Evolutionary conservation across 2,888 invertebrate species (phyloP).

Genomic region (Philopedon plagiatum): DNA sequence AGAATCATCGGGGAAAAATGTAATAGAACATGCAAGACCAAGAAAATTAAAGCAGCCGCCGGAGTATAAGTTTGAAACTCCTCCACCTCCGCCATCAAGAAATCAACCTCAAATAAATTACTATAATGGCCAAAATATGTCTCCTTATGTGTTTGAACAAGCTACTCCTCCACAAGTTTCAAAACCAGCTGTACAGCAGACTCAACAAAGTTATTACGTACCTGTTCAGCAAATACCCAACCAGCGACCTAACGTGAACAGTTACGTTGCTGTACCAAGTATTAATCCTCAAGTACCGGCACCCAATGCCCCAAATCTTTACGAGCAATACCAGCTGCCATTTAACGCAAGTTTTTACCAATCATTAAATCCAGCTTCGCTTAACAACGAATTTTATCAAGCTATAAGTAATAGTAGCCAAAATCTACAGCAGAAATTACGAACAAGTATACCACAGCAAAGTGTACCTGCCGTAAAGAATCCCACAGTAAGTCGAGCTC

Average conservation of each 20-base stretch:
- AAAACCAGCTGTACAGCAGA: slow-evolving; percentile 21
- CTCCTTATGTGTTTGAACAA: slow-evolving; percentile 37
- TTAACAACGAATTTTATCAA: slow-evolving; percentile 56
- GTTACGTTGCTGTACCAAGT: slow-evolving; percentile 41
- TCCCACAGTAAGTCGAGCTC: background rate
- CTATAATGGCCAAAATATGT: slow-evolving; percentile 40
- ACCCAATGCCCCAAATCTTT: slow-evolving; percentile 54
- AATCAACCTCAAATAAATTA: slow-evolving; percentile 45
- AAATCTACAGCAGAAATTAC: slow-evolving; percentile 18
- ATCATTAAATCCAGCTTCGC: slow-evolving; percentile 53
- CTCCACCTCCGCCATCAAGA: slow-evolving; percentile 55
- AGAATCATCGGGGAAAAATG: slow-evolving; percentile 63
- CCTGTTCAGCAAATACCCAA: background rate
- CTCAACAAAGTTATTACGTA: slow-evolving; percentile 25
- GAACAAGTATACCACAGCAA: background rate
- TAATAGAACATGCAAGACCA: slow-evolving; percentile 40
- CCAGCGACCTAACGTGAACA: slow-evolving; percentile 4
- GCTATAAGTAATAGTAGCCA: slow-evolving; percentile 45
- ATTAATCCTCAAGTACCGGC: slow-evolving; percentile 52
- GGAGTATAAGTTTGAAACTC: slow-evolving; percentile 60
- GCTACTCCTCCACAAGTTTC: slow-evolving; percentile 1
- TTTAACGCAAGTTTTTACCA: slow-evolving; percentile 54
- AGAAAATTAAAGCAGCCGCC: slow-evolving; percentile 54
- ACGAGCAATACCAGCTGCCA: slow-evolving; percentile 56
- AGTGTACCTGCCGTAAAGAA: background rate